Evolutionary conservation across 2,888 invertebrate genomes (phyloP).

Genomic region (Buathra laborator): DNA sequence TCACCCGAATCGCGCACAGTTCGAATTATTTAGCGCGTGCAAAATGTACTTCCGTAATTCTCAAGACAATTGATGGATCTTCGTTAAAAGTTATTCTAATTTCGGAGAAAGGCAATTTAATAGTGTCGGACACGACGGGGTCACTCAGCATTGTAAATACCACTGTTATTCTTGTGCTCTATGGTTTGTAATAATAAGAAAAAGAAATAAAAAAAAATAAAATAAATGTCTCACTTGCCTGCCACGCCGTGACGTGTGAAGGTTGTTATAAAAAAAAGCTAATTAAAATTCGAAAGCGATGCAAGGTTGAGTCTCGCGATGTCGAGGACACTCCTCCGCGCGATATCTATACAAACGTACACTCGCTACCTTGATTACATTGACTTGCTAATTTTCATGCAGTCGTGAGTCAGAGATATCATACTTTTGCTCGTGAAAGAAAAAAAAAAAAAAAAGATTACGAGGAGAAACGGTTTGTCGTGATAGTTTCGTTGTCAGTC

Average conservation of each 20-base stretch:
- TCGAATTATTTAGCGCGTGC: neutral
- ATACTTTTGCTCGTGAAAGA: too few species aligned
- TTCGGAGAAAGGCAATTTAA: constrained; percentile 3
- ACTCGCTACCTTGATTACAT: constrained; percentile 41
- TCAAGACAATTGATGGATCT: neutral
- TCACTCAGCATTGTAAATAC: neutral
- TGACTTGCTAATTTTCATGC: constrained; percentile 8
- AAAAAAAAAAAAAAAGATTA: too few species aligned
- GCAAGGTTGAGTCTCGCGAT: constrained; percentile 69
- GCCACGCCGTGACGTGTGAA: constrained; percentile 64
- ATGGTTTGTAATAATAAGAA: constrained; percentile 7
- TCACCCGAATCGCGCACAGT: too few species aligned
- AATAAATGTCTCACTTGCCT: constrained; percentile 45
- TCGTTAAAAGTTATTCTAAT: constrained; percentile 1
- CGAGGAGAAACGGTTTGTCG: too few species aligned
- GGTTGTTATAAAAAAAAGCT: constrained; percentile 68
- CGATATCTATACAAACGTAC: constrained; percentile 23
- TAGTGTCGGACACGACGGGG: neutral
- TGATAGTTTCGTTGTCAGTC: too few species aligned
- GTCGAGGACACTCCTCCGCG: constrained; percentile 60
- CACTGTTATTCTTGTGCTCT: neutral
- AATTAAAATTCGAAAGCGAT: constrained; percentile 77
- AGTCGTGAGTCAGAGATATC: constrained; percentile 11
- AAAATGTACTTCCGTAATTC: constrained; percentile 10
- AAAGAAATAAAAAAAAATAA: neutral